A percentile compares a stretch with the other conserved stretches of the same genome.
Evolutionary conservation across 2,113 vertebrate species (phyloP).

Genomic region (Athene noctua): DNA sequence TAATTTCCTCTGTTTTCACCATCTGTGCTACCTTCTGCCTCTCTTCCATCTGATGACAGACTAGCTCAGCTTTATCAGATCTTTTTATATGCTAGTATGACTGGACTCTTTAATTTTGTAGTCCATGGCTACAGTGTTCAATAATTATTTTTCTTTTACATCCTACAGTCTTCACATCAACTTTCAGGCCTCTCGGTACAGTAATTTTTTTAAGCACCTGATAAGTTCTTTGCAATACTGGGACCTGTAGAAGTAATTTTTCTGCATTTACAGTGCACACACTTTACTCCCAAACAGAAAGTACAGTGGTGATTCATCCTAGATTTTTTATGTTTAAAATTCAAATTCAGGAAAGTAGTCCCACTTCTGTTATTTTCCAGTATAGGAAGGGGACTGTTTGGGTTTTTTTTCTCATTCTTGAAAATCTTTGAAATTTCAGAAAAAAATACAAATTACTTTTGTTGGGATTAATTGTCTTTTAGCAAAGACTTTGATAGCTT

Average conservation of each 20-base stretch:
- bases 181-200: background rate
- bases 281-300: background rate
- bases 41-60: constrained; percentile 33
- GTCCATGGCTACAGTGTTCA: background rate
- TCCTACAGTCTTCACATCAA: background rate
- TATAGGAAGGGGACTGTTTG: background rate
- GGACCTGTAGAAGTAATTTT: background rate
- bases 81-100: constrained; percentile 53
- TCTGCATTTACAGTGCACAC: background rate
- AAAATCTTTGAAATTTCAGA: background rate
- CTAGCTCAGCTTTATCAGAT: constrained; percentile 42
- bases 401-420: background rate
- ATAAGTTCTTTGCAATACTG: background rate
- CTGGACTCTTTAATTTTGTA: constrained; percentile 14
- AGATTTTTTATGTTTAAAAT: background rate
- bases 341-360: background rate
- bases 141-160: background rate
- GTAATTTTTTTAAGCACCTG: background rate
- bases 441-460: background rate
- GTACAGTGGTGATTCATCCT: background rate
- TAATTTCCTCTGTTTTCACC: constrained; percentile 61
- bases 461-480: background rate
- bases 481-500: background rate
- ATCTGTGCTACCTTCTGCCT: constrained; percentile 66
- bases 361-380: background rate